Evolutionary conservation across 2,797 vertebrate species (phyloP).

Genomic region (Microctenopoma lineatum): DNA sequence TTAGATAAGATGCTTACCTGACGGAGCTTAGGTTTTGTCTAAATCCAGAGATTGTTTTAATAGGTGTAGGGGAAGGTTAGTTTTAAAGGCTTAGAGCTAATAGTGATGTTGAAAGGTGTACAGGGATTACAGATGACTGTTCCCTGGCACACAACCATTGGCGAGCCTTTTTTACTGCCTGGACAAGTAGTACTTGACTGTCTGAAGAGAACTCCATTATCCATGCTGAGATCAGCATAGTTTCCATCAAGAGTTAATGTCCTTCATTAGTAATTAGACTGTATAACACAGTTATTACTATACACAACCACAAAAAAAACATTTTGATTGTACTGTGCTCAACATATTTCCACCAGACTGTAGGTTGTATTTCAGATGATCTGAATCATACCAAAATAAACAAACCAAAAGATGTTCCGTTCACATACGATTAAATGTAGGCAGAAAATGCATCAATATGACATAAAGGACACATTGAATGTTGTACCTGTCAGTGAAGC

Average conservation of each 20-base stretch:
- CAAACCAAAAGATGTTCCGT: conserved; percentile 1
- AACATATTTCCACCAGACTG: conserved; percentile 21
- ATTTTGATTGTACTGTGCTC: conserved; percentile 26
- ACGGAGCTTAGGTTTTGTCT: conserved; percentile 48
- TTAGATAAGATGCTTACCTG: conserved; percentile 71
- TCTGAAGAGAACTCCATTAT: conserved; percentile 65
- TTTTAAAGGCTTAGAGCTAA: conserved; percentile 71
- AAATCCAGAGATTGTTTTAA: conserved; percentile 79
- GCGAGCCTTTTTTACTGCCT: conserved; percentile 48
- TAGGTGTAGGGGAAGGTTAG: conserved; percentile 70
- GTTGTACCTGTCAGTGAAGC: conserved; percentile 94
- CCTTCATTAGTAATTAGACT: conserved; percentile 62
- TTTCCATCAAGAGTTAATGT: conserved; percentile 66
- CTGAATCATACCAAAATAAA: conserved; percentile 9
- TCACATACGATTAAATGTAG: not conserved
- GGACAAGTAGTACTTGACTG: conserved; percentile 69
- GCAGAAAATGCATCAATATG: not conserved
- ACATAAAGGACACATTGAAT: not conserved
- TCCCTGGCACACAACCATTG: conserved; percentile 52
- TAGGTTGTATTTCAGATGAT: conserved; percentile 7
- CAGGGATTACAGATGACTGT: conserved; percentile 54
- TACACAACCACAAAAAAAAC: conserved; percentile 46
- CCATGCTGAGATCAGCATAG: conserved; percentile 72
- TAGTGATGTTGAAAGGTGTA: conserved; percentile 71
- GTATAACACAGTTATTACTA: conserved; percentile 65